Evolutionary conservation across 2,888 invertebrate genomes (phyloP).

Genomic region (Oligia fasciuncula): DNA sequence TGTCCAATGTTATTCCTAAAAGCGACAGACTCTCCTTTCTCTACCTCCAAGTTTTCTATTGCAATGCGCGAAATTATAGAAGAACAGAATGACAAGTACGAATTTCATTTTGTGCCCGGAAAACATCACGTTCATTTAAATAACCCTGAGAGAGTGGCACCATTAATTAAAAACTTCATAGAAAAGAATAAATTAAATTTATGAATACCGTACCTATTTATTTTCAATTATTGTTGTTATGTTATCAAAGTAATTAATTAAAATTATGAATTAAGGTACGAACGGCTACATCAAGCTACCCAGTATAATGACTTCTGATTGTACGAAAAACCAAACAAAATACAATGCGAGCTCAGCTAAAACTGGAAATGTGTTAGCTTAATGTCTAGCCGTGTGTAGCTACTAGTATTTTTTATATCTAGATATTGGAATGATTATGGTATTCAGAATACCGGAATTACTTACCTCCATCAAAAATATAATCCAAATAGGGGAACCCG

Average conservation of each 20-base stretch:
- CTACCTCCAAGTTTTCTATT: slow-evolving; percentile 88
- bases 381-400: no score
- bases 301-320: no score
- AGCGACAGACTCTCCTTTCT: slow-evolving; percentile 89
- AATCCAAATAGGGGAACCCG: not conserved
- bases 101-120: slow-evolving; percentile 91
- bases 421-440: not conserved
- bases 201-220: slow-evolving; percentile 6
- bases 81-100: slow-evolving; percentile 88
- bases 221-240: not conserved
- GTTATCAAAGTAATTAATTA: slow-evolving; percentile 1
- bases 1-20: slow-evolving; percentile 92
- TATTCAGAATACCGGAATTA: not conserved
- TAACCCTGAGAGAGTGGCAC: slow-evolving; percentile 90
- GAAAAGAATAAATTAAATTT: slow-evolving; percentile 76
- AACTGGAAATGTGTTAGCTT: no score
- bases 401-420: not conserved
- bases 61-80: slow-evolving; percentile 89
- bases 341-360: no score
- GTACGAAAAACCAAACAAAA: no score
- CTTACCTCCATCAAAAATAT: not conserved
- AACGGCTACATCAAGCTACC: no score
- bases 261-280: not conserved
- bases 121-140: slow-evolving; percentile 94
- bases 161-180: slow-evolving; percentile 90